Evolutionary conservation across 2,797 vertebrate species (phyloP), one percentile per base, ranked within the genome.

Genomic region (Steatocranus sp.): DNA sequence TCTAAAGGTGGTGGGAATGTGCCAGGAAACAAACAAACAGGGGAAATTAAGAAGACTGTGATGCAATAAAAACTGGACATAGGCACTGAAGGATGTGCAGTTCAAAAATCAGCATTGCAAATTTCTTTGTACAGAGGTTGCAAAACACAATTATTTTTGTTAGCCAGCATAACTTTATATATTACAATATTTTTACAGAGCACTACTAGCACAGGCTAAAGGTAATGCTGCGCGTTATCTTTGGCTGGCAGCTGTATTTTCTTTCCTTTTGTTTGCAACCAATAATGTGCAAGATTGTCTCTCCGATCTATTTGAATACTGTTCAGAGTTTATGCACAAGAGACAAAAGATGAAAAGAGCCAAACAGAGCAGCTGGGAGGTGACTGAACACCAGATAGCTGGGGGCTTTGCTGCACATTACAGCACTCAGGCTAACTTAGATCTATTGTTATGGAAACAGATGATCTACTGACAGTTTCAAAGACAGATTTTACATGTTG

Each of bases 271-370:
- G 48, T 89, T 84, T 82, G 50, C 34, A 77, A 8, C 25, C 75
- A 30, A 74, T 50, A 25, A 34, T 78, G 41, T 20, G 23, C 76
- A 25, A 7, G 27, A 63, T 38, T 79, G 61, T 89, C 76, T 77
- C 75, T 74, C 12, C 9, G 20, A 75, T 88, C 77, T 83, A 68
- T 89, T 85, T 68, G 70, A 88, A 88, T 54, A 38, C 46, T 43
- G 81, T 36, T 85, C 80, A 85, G 83, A 86, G 76, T 87, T 89
- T 88, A 76, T 85, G 27, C 88, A 84, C 88, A 17, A 77, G 89
- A 90, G 89, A 84, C 61, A 76, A 8, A 50, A 83, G 86, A 93
- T 89, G 84, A 93, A 89, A 92, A 74, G 79, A 83, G 58, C 43
- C 51, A 36, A 27, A 81, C 78, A 70, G 27, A 86, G 89, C 66